These are phyloP conservation scores for Phytoseiulus persimilis DNA, from an alignment of 2,888 invertebrate species.

Conservation along the genomic window DNA sequence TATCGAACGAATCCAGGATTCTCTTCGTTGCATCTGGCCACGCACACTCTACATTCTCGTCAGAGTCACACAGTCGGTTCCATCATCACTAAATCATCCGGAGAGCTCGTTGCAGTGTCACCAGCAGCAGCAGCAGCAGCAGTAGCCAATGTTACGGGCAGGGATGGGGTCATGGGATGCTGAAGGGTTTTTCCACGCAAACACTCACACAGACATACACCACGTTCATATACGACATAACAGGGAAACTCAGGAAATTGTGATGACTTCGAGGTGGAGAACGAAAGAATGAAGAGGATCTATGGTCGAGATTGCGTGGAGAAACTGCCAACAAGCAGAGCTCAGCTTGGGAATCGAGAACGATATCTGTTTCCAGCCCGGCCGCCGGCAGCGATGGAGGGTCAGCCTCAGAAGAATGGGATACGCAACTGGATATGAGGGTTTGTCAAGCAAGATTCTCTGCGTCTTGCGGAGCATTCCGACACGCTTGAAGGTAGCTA, in stretches of 20 bases:
- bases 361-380: not conserved
- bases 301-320: not conserved
- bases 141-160: not conserved
- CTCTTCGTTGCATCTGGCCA: not conserved
- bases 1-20: slow-evolving; percentile 24
- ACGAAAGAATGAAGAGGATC: not conserved
- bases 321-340: not conserved
- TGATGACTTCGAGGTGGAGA: not conserved
- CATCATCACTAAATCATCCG: not conserved
- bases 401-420: too few species aligned
- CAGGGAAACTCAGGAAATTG: not conserved
- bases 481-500: too few species aligned
- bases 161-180: not conserved
- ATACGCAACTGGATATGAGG: too few species aligned
- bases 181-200: not conserved
- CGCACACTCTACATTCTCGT: not conserved
- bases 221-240: not conserved
- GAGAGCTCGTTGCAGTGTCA: not conserved
- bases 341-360: not conserved
- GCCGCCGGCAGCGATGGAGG: too few species aligned
- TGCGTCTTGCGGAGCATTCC: too few species aligned
- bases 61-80: not conserved
- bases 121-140: not conserved
- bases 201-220: not conserved
- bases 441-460: too few species aligned